Conservation (phyloP, 2,888 invertebrate genomes). For the Papilio demoleus region DNA sequence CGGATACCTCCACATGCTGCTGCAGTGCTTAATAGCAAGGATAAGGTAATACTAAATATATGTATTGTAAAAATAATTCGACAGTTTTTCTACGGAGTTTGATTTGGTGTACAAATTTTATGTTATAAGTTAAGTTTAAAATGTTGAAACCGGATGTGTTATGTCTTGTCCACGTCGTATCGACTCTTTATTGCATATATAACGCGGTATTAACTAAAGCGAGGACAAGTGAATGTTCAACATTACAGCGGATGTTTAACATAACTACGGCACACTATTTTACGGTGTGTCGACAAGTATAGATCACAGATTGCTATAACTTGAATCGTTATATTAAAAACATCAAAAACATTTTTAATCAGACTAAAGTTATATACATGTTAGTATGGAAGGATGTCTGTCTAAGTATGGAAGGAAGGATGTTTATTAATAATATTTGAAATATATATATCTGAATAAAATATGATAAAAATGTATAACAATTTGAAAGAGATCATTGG, state of each 20-base stretch:
- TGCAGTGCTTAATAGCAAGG: slow-evolving; percentile 99
- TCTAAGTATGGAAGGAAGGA: no score
- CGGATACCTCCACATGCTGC: slow-evolving; percentile 98
- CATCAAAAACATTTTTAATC: background rate
- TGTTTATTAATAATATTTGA: no score
- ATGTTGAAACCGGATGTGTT: slow-evolving; percentile 10
- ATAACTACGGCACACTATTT: background rate
- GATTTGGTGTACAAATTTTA: no score
- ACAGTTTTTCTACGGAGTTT: no score
- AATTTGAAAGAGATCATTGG: no score
- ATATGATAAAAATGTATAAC: no score
- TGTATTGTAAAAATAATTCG: no score
- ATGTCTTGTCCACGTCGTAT: slow-evolving; percentile 1
- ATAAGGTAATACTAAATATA: slow-evolving; percentile 83
- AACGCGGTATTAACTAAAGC: background rate
- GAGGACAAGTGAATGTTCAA: slow-evolving; percentile 22
- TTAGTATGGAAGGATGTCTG: no score
- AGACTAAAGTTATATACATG: no score
- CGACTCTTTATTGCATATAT: background rate
- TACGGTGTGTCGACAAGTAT: background rate
- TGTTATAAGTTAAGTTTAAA: background rate
- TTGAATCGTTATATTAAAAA: background rate
- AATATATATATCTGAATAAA: no score
- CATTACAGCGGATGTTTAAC: slow-evolving; percentile 8
- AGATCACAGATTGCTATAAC: background rate